Evolutionary conservation across 2,113 vertebrate genomes (phyloP), one percentile per base, ranked within the genome.

Genomic region (Axis porcinus): DNA sequence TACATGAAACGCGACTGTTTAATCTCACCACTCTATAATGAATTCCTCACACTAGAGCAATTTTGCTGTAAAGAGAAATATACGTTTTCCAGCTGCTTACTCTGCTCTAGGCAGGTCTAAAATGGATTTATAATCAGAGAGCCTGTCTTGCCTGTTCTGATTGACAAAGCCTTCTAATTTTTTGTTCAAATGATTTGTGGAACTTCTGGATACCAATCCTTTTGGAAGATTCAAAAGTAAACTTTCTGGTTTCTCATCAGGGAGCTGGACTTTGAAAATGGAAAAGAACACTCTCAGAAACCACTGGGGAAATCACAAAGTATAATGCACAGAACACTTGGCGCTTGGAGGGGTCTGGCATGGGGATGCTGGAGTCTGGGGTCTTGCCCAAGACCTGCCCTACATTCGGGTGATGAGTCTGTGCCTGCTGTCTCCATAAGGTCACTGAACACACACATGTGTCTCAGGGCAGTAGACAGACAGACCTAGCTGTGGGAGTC

Each of bases 21-120:
- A 94, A 88, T 89, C 83, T 96, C 87, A 43, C 62, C n/a, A 58
- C 92, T 90, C 67, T 9, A 52, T 86, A 83, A 94, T 40, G 82
- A 96, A 91, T 85, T 96, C 67, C 88, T 93, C 74, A 88, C 36
- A 54, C 33, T 40, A 86, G n/a, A 90, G 9, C 36, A 86, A 95
- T 92, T 82, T 82, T 91, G 67, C 83, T 94, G 21, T 96, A 91
- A 88, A 96, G 95, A 94, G 64, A 93, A 93, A 95, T 57, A 36
- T 4, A n/a, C 47, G 70, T 55, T 96, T 96, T 84, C 62, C 95
- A 89, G 67, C 89, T 91, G 87, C 1, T 30, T 82, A 21, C 19
- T 78, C 23, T 40, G 62, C 91, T 94, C 83, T 58, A 81, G 70
- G 78, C 33, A 94, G 54, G 64, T 90, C 52, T 95, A 54, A 94